These are phyloP conservation scores for Phallusia fumigata DNA, from an alignment of 23 tunicate genomes.

Conservation along the genomic window DNA sequence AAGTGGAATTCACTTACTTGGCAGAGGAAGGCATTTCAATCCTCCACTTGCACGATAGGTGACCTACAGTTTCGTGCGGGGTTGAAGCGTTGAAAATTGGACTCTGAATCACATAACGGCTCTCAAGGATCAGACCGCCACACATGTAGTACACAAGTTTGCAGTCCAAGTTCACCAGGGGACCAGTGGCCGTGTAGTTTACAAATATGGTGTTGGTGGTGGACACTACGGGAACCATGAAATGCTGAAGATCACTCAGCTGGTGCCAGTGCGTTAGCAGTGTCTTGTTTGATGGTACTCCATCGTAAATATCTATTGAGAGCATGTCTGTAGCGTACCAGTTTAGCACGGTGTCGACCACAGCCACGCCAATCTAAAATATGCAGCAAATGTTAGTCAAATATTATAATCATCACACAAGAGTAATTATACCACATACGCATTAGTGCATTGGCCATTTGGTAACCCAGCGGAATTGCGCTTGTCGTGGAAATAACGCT, in stretches of 20 bases:
- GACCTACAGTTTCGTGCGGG: not conserved
- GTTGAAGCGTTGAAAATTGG: conserved; percentile 5
- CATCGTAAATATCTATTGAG: not conserved
- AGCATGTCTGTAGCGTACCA: not conserved
- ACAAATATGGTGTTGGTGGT: not conserved
- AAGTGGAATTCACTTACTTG: not conserved
- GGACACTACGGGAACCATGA: not conserved
- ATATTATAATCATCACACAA: too few species aligned
- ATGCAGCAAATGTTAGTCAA: too few species aligned
- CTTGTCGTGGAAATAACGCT: too few species aligned
- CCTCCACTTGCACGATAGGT: not conserved
- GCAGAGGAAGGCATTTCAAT: not conserved
- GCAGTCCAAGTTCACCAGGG: not conserved
- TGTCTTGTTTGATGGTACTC: not conserved
- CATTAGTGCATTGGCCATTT: too few species aligned
- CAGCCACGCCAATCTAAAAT: not conserved
- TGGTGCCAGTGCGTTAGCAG: not conserved
- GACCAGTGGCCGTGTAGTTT: not conserved
- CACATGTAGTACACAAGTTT: not conserved
- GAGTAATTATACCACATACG: too few species aligned
- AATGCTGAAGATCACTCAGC: not conserved
- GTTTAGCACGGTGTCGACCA: not conserved
- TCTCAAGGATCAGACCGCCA: not conserved
- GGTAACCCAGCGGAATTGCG: too few species aligned
- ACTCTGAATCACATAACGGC: not conserved